A percentile compares a stretch with the other conserved stretches of the same genome.
Conservation (phyloP, 2,797 vertebrate species). For the Neosilurus mollespiculum region DNA sequence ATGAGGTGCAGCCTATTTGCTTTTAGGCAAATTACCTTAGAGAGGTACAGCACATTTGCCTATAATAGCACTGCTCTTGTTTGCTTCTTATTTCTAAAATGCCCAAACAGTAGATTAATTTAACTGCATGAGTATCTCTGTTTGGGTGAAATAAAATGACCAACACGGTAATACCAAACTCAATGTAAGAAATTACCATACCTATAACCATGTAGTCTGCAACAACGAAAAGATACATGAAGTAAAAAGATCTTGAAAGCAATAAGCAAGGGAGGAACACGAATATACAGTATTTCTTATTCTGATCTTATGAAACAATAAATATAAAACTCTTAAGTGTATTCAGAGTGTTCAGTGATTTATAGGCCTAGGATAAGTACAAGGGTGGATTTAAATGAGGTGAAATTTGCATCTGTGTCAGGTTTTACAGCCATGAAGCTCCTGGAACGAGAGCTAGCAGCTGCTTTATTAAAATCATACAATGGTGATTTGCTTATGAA, state of each 20-base stretch:
- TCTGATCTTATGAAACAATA: constrained; percentile 11
- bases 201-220: no score
- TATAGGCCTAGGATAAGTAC: background rate
- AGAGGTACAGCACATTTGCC: constrained; percentile 19
- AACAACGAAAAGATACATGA: background rate
- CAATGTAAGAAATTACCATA: background rate
- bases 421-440: constrained; percentile 8
- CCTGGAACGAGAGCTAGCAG: background rate
- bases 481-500: constrained; percentile 2
- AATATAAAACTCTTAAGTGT: background rate
- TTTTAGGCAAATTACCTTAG: constrained; percentile 25
- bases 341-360: background rate
- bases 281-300: background rate
- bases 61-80: constrained; percentile 14
- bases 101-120: background rate
- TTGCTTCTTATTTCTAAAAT: constrained; percentile 9
- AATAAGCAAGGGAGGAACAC: background rate
- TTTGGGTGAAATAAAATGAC: background rate
- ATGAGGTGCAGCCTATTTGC: constrained; percentile 1
- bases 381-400: constrained; percentile 1
- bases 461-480: constrained; percentile 14
- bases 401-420: constrained; percentile 9
- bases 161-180: background rate
- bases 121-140: background rate
- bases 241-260: background rate